Evolutionary conservation across 1,140 invertebrate species (phyloP).

Genomic region (Drosophila persimilis): DNA sequence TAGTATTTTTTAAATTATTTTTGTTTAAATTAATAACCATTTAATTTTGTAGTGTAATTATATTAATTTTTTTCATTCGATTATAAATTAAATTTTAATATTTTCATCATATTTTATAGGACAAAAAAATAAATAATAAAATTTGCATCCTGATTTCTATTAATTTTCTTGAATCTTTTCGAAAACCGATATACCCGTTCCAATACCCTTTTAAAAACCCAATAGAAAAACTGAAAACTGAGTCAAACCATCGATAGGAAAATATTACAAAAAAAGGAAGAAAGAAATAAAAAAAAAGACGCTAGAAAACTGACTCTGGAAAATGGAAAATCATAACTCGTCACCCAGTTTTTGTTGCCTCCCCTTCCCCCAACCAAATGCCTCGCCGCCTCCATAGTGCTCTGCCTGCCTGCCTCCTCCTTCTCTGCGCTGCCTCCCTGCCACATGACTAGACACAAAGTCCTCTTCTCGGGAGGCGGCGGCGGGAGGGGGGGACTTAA

Average conservation of each 20-base stretch:
- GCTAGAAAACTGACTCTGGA: slow-evolving; percentile 41
- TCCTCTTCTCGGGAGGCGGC: neutral
- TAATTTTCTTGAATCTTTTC: too few species aligned
- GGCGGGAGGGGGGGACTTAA: slow-evolving; percentile 41
- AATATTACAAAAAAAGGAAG: slow-evolving; percentile 11
- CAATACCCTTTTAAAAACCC: neutral
- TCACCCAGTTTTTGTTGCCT: slow-evolving; percentile 30
- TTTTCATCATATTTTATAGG: too few species aligned
- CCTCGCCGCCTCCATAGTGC: too few species aligned
- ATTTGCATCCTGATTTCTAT: too few species aligned
- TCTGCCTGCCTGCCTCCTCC: too few species aligned
- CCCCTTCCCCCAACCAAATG: neutral
- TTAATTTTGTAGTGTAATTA: too few species aligned
- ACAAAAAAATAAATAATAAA: too few species aligned
- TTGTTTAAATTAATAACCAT: too few species aligned
- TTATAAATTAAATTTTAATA: too few species aligned
- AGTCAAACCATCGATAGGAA: slow-evolving; percentile 5
- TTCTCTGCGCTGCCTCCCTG: slow-evolving; percentile 16
- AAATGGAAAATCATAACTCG: slow-evolving; percentile 74
- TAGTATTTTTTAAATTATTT: too few species aligned
- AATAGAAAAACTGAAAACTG: slow-evolving; percentile 2
- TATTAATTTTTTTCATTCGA: too few species aligned
- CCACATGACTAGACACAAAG: slow-evolving; percentile 62
- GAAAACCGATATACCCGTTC: too few species aligned
- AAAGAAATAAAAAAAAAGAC: slow-evolving; percentile 7